Base-by-base conservation (phyloP, 2,888 invertebrate genomes). In the Drosophila helvetica region DNA sequence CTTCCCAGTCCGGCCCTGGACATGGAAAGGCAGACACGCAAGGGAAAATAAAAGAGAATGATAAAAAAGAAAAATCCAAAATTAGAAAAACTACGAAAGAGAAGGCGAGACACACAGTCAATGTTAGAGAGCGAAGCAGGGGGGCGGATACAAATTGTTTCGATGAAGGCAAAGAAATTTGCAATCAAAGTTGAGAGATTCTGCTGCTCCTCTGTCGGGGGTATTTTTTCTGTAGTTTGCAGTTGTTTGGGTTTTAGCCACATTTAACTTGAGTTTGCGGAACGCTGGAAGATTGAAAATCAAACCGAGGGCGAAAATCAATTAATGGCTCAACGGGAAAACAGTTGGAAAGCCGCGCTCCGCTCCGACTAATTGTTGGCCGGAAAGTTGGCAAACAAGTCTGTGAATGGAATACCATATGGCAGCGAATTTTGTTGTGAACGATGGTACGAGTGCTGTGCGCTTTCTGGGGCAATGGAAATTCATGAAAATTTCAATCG, bases 111-210 rank as follows among this genome's bases (percentile, higher is more conserved):
- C 66, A 43, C 47, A 42, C 70, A 69, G 47, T 43, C 60, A 25
- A 58, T 70, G 47, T 56, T 69, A 30, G 22, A 58, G 58, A 25
- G 47, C 30, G 58, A 71, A 33, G 18, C 42, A 43, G 48, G 43
- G 42, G 43, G 59, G 52, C 18, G 43, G 43, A 10, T 54, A 62
- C 62, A 78, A 64, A 75, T 55, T 66, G 76, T 75, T 75, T 60
- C 22, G 75, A 57, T 53, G 74, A 52, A 62, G 56, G 72, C 65
- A 86, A 83, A 88, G 63, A 83, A 75, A 75, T 83, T 80, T 68
- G 87, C 89, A 88, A 88, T 88, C 87, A 84, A 80, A 86, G 87
- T 73, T 83, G 61, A 80, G 79, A 60, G 63, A 61, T 69, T 67
- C 87, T 62, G 60, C 18, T 57, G 54, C 38, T 10, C 19, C 45